Base-by-base conservation (phyloP, 2,113 vertebrate species). In the Neogobius melanostomus region DNA sequence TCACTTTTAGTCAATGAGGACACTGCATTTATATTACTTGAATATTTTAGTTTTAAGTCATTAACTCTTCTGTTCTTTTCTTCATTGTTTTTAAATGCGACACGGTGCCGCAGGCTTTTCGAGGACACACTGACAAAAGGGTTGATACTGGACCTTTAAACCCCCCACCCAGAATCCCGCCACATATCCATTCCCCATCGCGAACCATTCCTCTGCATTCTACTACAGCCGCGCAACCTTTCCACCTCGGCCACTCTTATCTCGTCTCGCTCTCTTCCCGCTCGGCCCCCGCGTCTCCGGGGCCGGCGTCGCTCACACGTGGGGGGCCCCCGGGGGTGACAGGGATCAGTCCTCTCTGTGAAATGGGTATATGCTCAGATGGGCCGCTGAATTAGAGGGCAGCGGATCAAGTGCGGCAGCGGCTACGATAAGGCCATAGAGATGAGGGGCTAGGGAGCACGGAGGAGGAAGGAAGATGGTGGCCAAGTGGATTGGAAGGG, bases 311-410 rank as follows among this genome's bases (percentile, higher is more conserved):
- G 91, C 87, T 85, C 72, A 66, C 52, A 74, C 10, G 8, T 36
- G 28, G 28, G 52, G 52, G 71, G 83, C 76, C 57, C 84, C 68
- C 51, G 53, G 68, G 79, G 81, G 89, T 76, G 85, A 84, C 83
- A 74, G 83, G 83, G 83, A 84, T 84, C 84, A 77, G 68, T 66
- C 74, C 79, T 83, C 79, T 90, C 77, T 85, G 84, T 87, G 75
- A 81, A 87, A 85, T 36, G 28, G 82, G 82, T 79, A 81, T 88
- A 74, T 79, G 69, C 82, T 88, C 81, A 84, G 92, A 92, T 92
- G 91, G 92, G 90, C 85, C 67, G 56, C 75, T 72, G 91, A 90
- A 92, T 91, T 89, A 91, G 87, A 87, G 77, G 74, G 75, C 67
- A 71, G 74, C 72, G 77, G 86, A 90, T 87, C 83, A 85, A 87